These are phyloP conservation scores for Teleiodes luculella DNA, from an alignment of 2,888 invertebrate genomes.

Conservation along the genomic window DNA sequence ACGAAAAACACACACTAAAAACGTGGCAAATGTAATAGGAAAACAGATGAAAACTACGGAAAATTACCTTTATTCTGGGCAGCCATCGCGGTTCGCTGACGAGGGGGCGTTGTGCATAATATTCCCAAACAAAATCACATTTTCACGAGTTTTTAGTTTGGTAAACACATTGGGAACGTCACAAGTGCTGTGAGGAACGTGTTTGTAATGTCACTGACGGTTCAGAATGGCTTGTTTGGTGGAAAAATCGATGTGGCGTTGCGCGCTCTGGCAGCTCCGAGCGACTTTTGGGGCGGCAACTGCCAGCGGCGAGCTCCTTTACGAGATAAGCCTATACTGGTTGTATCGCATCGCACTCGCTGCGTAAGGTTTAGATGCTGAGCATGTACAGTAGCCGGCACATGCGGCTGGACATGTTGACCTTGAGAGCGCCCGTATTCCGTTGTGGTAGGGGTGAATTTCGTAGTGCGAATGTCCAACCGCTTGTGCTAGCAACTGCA, in stretches of 20 bases:
- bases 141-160: constrained; percentile 36
- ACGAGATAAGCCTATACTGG: constrained; percentile 24
- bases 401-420: too few relatives aligned
- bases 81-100: constrained; percentile 55
- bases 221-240: constrained; percentile 64
- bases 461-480: too few relatives aligned
- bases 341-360: neutral
- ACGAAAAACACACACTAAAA: constrained; percentile 16
- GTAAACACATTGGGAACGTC: constrained; percentile 28
- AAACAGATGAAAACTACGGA: constrained; percentile 18
- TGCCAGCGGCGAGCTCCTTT: constrained; percentile 29
- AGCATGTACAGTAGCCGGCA: too few relatives aligned
- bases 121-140: constrained; percentile 51
- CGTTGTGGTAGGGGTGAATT: too few relatives aligned
- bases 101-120: constrained; percentile 55
- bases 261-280: constrained; percentile 60
- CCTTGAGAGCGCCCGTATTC: too few relatives aligned
- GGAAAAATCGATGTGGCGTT: constrained; percentile 71
- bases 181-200: constrained; percentile 50
- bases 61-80: constrained; percentile 69
- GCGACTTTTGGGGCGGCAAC: neutral
- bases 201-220: constrained; percentile 63
- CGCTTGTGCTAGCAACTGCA: too few relatives aligned
- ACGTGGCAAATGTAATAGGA: constrained; percentile 5
- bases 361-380: constrained; percentile 8